A percentile compares a stretch with the other conserved stretches of the same genome.
Conservation (phyloP, 2,113 vertebrate species). For the Oryzias curvinotus region DNA sequence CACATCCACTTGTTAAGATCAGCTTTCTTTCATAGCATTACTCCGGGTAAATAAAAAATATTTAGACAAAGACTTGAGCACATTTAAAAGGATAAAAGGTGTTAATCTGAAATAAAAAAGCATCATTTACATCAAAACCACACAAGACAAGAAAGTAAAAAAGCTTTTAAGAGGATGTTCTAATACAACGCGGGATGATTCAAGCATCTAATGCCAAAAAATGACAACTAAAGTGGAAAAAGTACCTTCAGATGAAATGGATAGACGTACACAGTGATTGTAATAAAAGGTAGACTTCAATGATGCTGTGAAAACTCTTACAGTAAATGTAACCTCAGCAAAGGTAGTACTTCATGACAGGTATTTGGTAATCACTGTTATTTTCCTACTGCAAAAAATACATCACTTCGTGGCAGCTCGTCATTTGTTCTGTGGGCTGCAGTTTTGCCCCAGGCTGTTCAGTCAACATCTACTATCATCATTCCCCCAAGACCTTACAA, state of each 20-base stretch:
- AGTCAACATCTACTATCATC: slow-evolving; percentile 50
- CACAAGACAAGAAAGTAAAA: slow-evolving; percentile 12
- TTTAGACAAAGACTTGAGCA: too few relatives aligned
- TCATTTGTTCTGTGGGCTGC: slow-evolving; percentile 51
- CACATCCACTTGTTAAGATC: not conserved
- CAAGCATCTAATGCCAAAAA: slow-evolving; percentile 16
- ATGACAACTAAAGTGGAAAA: slow-evolving; percentile 28
- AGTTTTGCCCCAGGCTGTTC: slow-evolving; percentile 45
- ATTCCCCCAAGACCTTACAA: slow-evolving; percentile 29
- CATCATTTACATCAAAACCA: slow-evolving; percentile 42
- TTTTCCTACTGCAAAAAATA: slow-evolving; percentile 39
- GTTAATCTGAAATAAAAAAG: slow-evolving; percentile 34
- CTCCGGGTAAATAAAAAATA: too few relatives aligned
- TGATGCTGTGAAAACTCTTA: not conserved
- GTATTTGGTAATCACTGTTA: slow-evolving; percentile 36
- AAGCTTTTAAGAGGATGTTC: slow-evolving; percentile 9
- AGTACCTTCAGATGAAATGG: slow-evolving; percentile 28
- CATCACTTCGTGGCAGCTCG: slow-evolving; percentile 49
- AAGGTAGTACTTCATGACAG: slow-evolving; percentile 31
- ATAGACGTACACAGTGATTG: slow-evolving; percentile 5
- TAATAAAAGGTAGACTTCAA: not conserved
- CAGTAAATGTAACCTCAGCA: slow-evolving; percentile 9
- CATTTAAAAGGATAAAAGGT: not conserved
- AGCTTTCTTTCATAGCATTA: too few relatives aligned
- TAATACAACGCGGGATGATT: slow-evolving; percentile 8